These are phyloP conservation scores for Brachionus manjavacas DNA, from an alignment of 1,140 invertebrate genomes.

Conservation along the genomic window DNA sequence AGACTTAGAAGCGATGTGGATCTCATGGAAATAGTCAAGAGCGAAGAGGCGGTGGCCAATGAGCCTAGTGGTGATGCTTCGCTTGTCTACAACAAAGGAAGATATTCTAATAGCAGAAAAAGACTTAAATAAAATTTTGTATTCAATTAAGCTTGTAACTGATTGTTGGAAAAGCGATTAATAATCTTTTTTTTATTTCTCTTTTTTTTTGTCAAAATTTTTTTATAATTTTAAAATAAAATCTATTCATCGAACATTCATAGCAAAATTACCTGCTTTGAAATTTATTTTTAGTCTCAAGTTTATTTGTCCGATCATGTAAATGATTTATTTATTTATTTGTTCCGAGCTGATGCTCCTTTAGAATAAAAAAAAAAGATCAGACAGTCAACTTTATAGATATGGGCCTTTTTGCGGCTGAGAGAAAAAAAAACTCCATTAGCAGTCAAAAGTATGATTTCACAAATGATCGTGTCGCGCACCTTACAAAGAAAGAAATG, in stretches of 20 bases:
- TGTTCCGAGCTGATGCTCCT: no score
- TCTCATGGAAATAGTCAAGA: neutral
- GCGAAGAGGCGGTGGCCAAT: neutral
- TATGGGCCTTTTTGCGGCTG: no score
- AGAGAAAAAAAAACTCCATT: no score
- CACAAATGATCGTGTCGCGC: no score
- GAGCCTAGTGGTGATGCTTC: neutral
- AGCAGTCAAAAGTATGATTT: no score
- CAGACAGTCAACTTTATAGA: no score
- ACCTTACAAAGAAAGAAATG: no score
- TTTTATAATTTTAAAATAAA: neutral
- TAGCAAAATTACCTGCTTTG: no score
- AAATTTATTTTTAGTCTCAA: no score
- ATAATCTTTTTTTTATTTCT: neutral
- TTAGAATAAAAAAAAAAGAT: no score
- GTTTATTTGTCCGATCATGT: no score
- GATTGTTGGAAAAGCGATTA: neutral
- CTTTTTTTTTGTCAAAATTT: neutral
- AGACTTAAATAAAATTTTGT: neutral
- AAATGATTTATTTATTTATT: no score
- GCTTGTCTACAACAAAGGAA: slow-evolving; percentile 11
- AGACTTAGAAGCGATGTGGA: neutral
- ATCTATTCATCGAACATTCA: neutral
- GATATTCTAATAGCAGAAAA: slow-evolving; percentile 2
- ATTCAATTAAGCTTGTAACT: neutral